Evolutionary conservation across 2,888 invertebrate species (phyloP), one percentile per base, ranked within the genome.

Genomic region (Carpatolechia fugitivella): DNA sequence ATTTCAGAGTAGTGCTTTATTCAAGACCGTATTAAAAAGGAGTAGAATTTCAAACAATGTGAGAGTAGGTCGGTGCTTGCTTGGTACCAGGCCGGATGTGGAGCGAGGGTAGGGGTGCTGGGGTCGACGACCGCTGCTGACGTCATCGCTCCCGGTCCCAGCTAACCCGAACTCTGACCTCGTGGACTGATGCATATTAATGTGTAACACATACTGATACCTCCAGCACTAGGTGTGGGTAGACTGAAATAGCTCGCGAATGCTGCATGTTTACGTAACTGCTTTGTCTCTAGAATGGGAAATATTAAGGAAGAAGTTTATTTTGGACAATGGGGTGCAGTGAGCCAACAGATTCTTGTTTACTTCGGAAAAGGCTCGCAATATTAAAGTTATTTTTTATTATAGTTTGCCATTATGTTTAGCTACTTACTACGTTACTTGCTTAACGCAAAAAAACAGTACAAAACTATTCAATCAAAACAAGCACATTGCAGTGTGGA

Each of bases 141-240:
- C 91, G 90, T 91, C 88, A 90, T 74, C 76, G 79, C 79, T 90
- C 86, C 80, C 78, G 78, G 78, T 66, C 79, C 77, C 81, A 78
- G 82, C 78, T 82, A 82, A 83, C 85, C 82, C 82, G 81, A 76
- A 77, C 82, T 87, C 66, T 81, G 86, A 86, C 87, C 85, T 85
- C 75, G 55, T 69, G 24, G 44, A 61, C 66, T 52, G 52, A 56
- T 56, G 52, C 57, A 58, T 60, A 58, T 55, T 47, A 52, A 41
- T 52, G 13, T 58, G 18, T 55, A 36, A 50, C 51, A 47, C 31
- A 18, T 13, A 48, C 51, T 16, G 47, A 57, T 54, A 51, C 24
- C 24, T 24, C 24, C 24, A 36, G 38, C 13, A n/a, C 24, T 44
- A 44, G 44, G 29, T 44, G 44, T 44, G 20, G 33, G 38, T 38